Evolutionary conservation across 1,140 invertebrate genomes (phyloP).

Genomic region (Megalopta genalis): DNA sequence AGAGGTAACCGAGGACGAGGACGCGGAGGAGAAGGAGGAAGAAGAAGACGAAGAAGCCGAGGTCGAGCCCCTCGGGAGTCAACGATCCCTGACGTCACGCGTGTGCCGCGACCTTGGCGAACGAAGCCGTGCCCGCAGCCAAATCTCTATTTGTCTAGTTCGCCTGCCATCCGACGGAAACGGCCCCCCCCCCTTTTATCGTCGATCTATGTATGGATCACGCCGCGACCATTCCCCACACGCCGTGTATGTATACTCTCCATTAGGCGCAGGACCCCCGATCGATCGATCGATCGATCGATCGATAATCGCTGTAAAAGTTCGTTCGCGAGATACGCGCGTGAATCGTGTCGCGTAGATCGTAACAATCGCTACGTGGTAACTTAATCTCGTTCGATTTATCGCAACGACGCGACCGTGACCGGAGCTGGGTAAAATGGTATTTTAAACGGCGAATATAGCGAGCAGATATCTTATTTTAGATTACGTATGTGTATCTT

Average conservation of each 20-base stretch:
- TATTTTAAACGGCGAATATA: too few species aligned
- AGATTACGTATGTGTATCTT: too few species aligned
- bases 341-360: neutral
- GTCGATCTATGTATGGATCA: neutral
- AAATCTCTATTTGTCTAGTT: conserved; percentile 71
- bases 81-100: conserved; percentile 75
- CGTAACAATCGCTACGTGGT: neutral
- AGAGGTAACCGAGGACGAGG: neutral
- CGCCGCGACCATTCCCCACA: too few species aligned
- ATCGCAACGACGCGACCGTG: too few species aligned
- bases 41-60: conserved; percentile 62
- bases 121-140: conserved; percentile 61
- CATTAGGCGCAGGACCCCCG: too few species aligned
- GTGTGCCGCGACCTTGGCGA: conserved; percentile 73
- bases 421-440: too few species aligned
- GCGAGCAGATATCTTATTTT: too few species aligned
- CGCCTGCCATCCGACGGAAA: neutral
- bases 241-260: too few species aligned
- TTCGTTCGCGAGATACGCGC: neutral
- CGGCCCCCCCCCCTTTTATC: conserved; percentile 24
- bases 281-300: neutral
- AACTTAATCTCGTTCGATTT: too few species aligned
- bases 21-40: conserved; percentile 18
- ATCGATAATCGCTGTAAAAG: neutral
- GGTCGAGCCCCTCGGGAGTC: conserved; percentile 74